These are phyloP conservation scores for Tachypleus tridentatus DNA, from an alignment of 1,140 invertebrate genomes.

Conservation along the genomic window DNA sequence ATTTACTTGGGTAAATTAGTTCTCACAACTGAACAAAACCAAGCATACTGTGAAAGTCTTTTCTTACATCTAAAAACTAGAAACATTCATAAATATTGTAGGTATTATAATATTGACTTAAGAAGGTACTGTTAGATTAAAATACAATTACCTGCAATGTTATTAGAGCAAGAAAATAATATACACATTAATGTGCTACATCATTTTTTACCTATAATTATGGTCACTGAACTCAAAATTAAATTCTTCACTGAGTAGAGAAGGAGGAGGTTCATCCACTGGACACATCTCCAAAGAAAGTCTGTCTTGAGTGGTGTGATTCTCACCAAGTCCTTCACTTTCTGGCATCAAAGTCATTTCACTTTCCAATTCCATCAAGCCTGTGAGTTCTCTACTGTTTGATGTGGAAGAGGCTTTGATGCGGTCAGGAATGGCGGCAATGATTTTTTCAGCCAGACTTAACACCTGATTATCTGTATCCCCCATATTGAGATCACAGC, in stretches of 20 bases:
- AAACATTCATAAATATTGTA: no score
- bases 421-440: constrained; percentile 89
- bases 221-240: constrained; percentile 67
- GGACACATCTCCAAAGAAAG: constrained; percentile 20
- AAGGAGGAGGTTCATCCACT: constrained; percentile 16
- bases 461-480: constrained; percentile 60
- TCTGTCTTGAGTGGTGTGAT: not conserved
- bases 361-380: not conserved
- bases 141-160: no score
- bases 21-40: no score
- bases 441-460: constrained; percentile 92
- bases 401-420: constrained; percentile 57
- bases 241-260: constrained; percentile 44
- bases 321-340: not conserved
- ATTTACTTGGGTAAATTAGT: no score
- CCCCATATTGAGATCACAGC: constrained; percentile 24
- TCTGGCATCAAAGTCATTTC: not conserved
- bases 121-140: no score
- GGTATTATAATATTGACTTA: no score
- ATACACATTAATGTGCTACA: no score
- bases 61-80: no score
- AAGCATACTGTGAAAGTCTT: no score
- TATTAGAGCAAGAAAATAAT: no score
- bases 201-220: constrained; percentile 48
- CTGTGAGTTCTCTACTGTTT: no score